Evolutionary conservation across 2,113 vertebrate genomes (phyloP).

Genomic region (Agapornis roseicollis): DNA sequence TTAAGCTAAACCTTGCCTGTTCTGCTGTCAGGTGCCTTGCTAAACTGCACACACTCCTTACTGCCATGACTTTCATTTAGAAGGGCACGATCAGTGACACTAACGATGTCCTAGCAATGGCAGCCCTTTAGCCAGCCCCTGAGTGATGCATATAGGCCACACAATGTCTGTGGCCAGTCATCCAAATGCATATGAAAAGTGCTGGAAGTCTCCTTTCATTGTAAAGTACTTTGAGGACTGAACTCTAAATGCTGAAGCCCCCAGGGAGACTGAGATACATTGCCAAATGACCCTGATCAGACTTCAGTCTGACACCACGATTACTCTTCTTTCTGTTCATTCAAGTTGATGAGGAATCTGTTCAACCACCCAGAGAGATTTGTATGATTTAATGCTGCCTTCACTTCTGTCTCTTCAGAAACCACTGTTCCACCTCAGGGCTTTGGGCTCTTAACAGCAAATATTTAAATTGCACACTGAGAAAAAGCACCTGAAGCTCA

Average conservation of each 20-base stretch:
- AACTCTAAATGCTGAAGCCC: neutral
- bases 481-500: neutral
- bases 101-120: neutral
- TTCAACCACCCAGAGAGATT: neutral
- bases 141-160: neutral
- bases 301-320: neutral
- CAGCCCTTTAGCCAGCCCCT: neutral
- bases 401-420: neutral
- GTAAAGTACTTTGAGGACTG: neutral
- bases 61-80: neutral
- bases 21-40: neutral
- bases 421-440: neutral
- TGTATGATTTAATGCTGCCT: neutral
- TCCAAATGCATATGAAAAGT: accelerated
- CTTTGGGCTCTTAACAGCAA: neutral
- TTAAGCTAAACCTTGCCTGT: neutral
- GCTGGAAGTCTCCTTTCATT: neutral
- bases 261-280: neutral
- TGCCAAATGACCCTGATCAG: neutral
- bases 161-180: accelerated
- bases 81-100: neutral
- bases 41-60: neutral
- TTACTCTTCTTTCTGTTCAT: neutral
- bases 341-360: neutral
- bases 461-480: neutral